Percentiles rank a stretch among this genome's conserved stretches.
Evolutionary conservation across 2,888 invertebrate genomes (phyloP).

Genomic region (Disparrhopalites patrizii): DNA sequence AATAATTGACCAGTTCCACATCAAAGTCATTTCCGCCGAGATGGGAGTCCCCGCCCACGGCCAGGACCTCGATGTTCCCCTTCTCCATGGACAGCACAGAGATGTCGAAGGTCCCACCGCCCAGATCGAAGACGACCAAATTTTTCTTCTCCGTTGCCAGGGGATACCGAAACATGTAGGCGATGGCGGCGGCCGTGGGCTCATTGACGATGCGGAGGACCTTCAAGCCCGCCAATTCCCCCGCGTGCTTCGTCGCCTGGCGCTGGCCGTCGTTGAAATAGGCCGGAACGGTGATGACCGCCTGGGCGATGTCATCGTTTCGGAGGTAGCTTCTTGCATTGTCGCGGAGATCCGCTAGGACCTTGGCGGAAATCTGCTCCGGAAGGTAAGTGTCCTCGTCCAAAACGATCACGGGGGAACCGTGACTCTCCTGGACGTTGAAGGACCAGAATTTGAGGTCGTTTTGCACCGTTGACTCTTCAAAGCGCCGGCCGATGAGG

Average conservation of each 20-base stretch:
- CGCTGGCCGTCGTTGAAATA: constrained; percentile 67
- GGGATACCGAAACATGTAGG: constrained; percentile 22
- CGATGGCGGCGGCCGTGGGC: constrained; percentile 76
- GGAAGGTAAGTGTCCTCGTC: neutral
- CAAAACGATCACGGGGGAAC: neutral
- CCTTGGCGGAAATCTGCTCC: neutral
- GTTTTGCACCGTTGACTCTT: neutral
- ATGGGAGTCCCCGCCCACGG: constrained; percentile 26
- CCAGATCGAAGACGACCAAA: constrained; percentile 31
- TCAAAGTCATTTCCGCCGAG: constrained; percentile 29
- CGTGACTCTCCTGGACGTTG: neutral
- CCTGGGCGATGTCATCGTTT: no score
- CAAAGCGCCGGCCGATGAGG: neutral
- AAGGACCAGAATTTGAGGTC: neutral
- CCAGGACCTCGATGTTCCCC: constrained; percentile 15
- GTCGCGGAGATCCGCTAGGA: neutral
- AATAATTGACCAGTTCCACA: constrained; percentile 50
- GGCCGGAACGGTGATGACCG: constrained; percentile 75
- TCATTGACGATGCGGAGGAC: constrained; percentile 86
- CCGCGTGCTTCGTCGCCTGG: constrained; percentile 76
- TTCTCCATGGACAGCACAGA: constrained; percentile 18
- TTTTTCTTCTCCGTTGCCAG: neutral
- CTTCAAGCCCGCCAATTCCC: constrained; percentile 73
- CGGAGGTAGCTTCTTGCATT: no score
- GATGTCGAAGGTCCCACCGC: constrained; percentile 42